Percentiles rank a stretch among this genome's conserved stretches.
phyloP scores from a whole-genome alignment of 2,888 invertebrate genomes.

The Desoria tigrina region DNA sequence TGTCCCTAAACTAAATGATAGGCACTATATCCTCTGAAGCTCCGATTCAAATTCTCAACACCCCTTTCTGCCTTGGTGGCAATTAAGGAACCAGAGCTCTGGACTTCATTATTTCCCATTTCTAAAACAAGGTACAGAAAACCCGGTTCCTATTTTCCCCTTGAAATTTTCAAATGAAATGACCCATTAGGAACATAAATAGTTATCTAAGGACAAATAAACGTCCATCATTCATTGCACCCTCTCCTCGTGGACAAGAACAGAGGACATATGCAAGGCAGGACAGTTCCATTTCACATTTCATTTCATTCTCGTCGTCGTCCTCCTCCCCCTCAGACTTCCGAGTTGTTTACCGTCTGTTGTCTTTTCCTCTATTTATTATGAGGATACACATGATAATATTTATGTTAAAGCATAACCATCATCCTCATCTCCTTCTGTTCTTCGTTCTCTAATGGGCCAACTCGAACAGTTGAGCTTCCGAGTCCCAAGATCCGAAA shows the following conservation, averaged over 20 bases:
- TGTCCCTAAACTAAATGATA: too few species aligned
- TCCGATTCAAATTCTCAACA: too few species aligned
- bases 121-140: conserved; percentile 14
- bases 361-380: not conserved
- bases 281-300: too few species aligned
- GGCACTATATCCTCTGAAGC: too few species aligned
- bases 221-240: conserved; percentile 39
- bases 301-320: too few species aligned
- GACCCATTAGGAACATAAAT: conserved; percentile 45
- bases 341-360: not conserved
- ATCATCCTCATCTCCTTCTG: not conserved
- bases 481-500: too few species aligned
- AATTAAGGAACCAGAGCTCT: not conserved
- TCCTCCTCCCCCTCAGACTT: too few species aligned
- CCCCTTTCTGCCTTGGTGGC: not conserved
- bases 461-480: not conserved
- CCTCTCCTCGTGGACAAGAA: conserved; percentile 26
- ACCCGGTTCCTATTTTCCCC: not conserved
- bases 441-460: not conserved
- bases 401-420: not conserved
- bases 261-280: too few species aligned
- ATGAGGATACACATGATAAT: not conserved
- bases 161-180: conserved; percentile 32
- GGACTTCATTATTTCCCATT: conserved; percentile 20
- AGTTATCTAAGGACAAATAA: conserved; percentile 42